Evolutionary conservation across 2,113 vertebrate genomes (phyloP), one percentile per base, ranked within the genome.

Genomic region (Poecilia latipinna): DNA sequence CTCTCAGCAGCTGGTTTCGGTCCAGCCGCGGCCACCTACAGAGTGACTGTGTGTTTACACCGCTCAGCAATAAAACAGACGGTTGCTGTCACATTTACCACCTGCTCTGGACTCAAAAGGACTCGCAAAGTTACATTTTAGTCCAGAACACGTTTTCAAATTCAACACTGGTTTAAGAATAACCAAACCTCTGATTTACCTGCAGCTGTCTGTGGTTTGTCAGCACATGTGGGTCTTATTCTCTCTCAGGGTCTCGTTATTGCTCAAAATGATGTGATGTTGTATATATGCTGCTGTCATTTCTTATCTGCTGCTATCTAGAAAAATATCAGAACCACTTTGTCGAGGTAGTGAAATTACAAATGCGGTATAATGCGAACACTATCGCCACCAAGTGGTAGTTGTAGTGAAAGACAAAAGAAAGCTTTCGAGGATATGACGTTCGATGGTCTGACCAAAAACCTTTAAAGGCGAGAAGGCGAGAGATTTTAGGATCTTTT

Each of bases 1-100:
- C 32, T 35, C 62, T 29, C 73, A 86, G 29, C 89, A 83, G 87
- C 84, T 90, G 87, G 26, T 85, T 76, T 76, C 35, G 78, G 8
- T 83, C 57, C 78, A 75, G 31, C 42, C 61, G 0, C 68, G 82
- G 75, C 80, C 86, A 29, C 84, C 86, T 74, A 80, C 84, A 74
- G 33, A 2, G 62, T 13, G 60, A 75, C 44, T 12, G 61, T 61
- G 72, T 70, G 29, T 8, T 61, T 63, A 68, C 26, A 31, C 60
- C 68, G 61, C 37, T 60, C 80, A 71, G 1, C 15, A 37, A 62
- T 76, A 31, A 42, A 35, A 71, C 54, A 84, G 6, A 78, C 80
- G 44, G 68, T 29, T 61, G n/a, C 48, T 48, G 65, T 71, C 78
- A 65, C 74, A 35, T 32, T 61, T 70, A 77, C 82, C 76, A 82